Evolutionary conservation across 2,113 vertebrate species (phyloP), one percentile per base, ranked within the genome.

Genomic region (Ellobius talpinus): DNA sequence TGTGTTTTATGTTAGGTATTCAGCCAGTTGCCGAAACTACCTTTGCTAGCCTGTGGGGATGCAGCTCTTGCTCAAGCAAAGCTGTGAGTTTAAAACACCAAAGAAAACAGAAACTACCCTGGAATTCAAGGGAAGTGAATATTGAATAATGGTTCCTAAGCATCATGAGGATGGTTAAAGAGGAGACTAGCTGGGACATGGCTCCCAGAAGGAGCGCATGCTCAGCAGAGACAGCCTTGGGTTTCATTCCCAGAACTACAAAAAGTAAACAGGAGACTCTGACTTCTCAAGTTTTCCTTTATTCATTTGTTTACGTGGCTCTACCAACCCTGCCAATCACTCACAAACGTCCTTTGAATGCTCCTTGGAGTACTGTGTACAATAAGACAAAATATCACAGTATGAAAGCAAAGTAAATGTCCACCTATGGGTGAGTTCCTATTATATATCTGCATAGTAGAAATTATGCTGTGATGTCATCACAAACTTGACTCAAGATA

Each of bases 61-160:
- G 17, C 0, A 39, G 50, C n/a, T 12, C 5, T 33, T 33, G 50
- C 52, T 42, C n/a, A 74, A 12, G 36, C 1, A 7, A 58, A 12
- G 70, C 52, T 10, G 8, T 74, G 87, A 42, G n/a, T 73, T 55
- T 73, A 36, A 52, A 58, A 23, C 23, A 55, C 7, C 12, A 73
- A 88, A 73, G 7, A 73, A 55, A 88, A 39, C 23, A 39, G n/a
- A 52, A 73, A 72, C 10, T 29, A 96, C 33, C 19, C n/a, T 58
- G 58, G 88, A 84, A 92, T 81, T 16, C 73, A 91, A 65, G 19
- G 65, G 0, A 4, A 24, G 5, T 68, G 21, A 72, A 85, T 63
- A 65, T 74, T 85, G 74, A 88, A 85, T 17, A 88, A 92, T 29
- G 29, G 65, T 24, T 95, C 87, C 76, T 85, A 65, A 74, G 12